Evolutionary conservation across 2,797 vertebrate species (phyloP).

Genomic region (Hirundo rustica): DNA sequence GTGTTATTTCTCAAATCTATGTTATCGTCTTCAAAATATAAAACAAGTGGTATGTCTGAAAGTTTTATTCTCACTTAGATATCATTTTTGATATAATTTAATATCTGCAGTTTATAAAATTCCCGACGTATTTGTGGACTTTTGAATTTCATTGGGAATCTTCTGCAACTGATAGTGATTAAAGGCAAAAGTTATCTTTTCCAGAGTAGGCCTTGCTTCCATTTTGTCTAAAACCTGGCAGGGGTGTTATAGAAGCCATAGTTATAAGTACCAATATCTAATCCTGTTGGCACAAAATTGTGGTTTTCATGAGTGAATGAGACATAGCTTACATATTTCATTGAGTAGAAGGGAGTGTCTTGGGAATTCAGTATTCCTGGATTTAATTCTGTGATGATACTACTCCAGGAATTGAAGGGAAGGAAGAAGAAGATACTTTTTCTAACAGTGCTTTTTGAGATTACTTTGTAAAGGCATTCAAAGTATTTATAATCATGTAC

Average conservation of each 20-base stretch:
- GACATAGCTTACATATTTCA: accelerated
- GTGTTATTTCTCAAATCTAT: neutral
- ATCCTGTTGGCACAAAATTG: too few relatives aligned
- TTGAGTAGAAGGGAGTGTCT: neutral
- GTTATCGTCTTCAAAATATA: neutral
- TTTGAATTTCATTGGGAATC: neutral
- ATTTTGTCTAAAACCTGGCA: neutral
- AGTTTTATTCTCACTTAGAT: neutral
- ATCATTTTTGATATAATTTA: accelerated
- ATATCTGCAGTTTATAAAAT: neutral
- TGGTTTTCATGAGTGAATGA: too few relatives aligned
- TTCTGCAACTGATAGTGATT: neutral
- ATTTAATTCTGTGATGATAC: neutral
- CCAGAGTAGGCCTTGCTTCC: neutral
- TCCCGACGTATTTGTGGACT: neutral
- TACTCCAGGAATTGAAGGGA: neutral
- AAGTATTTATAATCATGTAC: neutral
- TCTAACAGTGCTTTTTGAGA: neutral
- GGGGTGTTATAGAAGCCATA: neutral
- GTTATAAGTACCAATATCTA: too few relatives aligned
- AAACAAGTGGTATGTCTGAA: neutral
- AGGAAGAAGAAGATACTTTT: neutral
- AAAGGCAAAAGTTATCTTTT: neutral
- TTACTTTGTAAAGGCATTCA: neutral
- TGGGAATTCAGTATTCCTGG: neutral